Evolutionary conservation across 1,140 invertebrate species (phyloP).

Genomic region (Eriocheir sinensis): DNA sequence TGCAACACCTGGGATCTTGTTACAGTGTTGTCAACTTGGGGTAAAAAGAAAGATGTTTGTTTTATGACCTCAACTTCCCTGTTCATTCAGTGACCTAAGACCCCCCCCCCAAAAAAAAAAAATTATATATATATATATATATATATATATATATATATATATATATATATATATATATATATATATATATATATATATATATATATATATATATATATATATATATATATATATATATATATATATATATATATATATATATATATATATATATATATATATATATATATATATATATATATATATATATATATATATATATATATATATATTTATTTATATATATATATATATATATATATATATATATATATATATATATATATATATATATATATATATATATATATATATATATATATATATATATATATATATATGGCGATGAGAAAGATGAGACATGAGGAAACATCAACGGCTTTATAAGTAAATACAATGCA

Average conservation of each 20-base stretch:
- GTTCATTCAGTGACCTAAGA: too few species aligned
- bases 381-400: slow-evolving; percentile 53
- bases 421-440: background rate
- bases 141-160: slow-evolving; percentile 61
- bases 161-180: slow-evolving; percentile 57
- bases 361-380: slow-evolving; percentile 28
- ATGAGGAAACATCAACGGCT: too few species aligned
- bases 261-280: background rate
- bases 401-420: slow-evolving; percentile 43
- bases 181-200: slow-evolving; percentile 13
- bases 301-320: background rate
- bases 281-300: background rate
- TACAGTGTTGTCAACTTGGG: too few species aligned
- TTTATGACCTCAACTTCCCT: too few species aligned
- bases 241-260: slow-evolving; percentile 38
- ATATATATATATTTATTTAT: slow-evolving; percentile 41
- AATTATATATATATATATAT: slow-evolving; percentile 55
- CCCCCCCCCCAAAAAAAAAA: too few species aligned
- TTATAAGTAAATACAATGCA: too few species aligned
- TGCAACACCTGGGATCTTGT: too few species aligned
- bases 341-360: slow-evolving; percentile 49
- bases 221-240: slow-evolving; percentile 47
- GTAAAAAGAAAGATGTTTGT: too few species aligned
- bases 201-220: background rate
- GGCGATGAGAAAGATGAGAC: too few species aligned